Percentiles rank a stretch among this genome's conserved stretches.
Conservation (phyloP, 2,113 vertebrate species). For the Egretta garzetta region DNA sequence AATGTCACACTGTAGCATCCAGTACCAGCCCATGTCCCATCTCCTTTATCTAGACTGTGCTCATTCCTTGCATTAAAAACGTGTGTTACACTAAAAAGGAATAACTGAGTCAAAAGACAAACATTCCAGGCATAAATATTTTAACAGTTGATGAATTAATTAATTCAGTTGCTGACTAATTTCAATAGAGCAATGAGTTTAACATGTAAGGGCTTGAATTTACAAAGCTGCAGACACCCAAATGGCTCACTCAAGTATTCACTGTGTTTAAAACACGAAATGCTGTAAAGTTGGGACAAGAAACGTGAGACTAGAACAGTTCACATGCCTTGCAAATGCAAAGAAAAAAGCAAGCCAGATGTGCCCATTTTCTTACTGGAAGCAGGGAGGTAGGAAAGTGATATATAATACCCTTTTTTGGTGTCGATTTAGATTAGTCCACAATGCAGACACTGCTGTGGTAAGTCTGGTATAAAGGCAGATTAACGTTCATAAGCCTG, state of each 20-base stretch:
- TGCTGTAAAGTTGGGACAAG: not conserved
- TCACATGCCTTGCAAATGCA: not conserved
- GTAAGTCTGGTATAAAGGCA: not conserved
- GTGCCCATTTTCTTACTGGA: not conserved
- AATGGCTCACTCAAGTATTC: not conserved
- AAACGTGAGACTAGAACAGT: not conserved
- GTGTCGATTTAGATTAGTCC: not conserved
- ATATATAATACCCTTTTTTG: not conserved
- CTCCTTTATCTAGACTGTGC: not conserved
- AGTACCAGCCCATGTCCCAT: not conserved
- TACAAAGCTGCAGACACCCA: not conserved
- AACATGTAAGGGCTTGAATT: not conserved
- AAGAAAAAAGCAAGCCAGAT: not conserved
- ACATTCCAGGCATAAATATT: not conserved
- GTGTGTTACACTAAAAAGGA: not conserved
- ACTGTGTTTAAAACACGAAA: not conserved
- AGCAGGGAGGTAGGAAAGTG: not conserved
- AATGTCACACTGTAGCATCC: not conserved
- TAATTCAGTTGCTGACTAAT: not conserved
- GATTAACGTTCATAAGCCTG: not conserved
- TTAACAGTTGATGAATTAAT: not conserved
- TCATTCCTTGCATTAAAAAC: not conserved
- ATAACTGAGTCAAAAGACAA: not conserved
- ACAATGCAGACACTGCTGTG: not conserved
- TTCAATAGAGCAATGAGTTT: not conserved